Percentiles rank a stretch among this genome's conserved stretches.
phyloP scores from a whole-genome alignment of 2,888 invertebrate species.

The Augochlorella aurata region DNA sequence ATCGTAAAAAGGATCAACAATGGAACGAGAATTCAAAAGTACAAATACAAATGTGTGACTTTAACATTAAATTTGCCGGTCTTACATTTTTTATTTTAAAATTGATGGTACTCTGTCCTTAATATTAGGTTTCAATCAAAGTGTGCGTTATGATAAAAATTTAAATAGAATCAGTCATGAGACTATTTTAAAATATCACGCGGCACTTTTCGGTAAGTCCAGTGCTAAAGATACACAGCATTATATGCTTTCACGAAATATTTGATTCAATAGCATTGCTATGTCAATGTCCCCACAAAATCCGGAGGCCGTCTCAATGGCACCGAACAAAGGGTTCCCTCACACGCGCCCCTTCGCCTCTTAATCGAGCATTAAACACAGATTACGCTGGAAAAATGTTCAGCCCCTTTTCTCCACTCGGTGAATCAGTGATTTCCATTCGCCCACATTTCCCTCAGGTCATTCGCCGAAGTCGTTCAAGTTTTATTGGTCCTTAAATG shows the following conservation, averaged over 20 bases:
- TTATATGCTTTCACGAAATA: not conserved
- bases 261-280: not conserved
- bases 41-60: too few species aligned
- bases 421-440: conserved; percentile 43
- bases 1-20: too few species aligned
- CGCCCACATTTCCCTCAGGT: conserved; percentile 18
- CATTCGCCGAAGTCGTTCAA: not conserved
- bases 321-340: not conserved
- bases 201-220: too few species aligned
- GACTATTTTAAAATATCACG: too few species aligned
- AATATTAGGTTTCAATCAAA: too few species aligned
- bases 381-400: conserved; percentile 12
- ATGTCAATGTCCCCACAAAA: not conserved
- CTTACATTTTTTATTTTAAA: too few species aligned
- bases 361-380: conserved; percentile 37
- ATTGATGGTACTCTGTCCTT: too few species aligned
- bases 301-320: not conserved
- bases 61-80: too few species aligned
- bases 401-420: conserved; percentile 19
- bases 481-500: not conserved
- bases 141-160: too few species aligned
- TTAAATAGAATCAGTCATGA: too few species aligned
- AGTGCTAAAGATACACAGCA: too few species aligned
- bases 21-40: too few species aligned
- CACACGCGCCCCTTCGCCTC: conserved; percentile 2